Conservation (phyloP, 2,113 vertebrate genomes). For the Struthio camelus region DNA sequence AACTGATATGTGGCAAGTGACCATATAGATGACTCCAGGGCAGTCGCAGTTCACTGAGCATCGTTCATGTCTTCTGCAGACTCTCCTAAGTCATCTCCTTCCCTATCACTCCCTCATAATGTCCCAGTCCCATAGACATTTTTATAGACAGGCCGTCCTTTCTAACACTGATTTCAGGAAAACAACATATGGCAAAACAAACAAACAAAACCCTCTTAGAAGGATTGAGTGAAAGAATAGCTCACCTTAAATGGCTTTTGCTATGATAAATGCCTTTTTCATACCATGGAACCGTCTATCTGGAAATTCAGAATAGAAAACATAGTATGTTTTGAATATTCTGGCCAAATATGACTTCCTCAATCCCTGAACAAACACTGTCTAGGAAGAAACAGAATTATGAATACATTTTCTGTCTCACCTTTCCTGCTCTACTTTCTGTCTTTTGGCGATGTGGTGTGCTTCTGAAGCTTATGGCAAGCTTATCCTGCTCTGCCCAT, state of each 20-base stretch:
- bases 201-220: not conserved
- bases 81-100: not conserved
- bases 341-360: not conserved
- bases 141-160: not conserved
- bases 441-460: not conserved
- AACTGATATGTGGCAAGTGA: not conserved
- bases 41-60: conserved; percentile 6
- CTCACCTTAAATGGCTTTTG: not conserved
- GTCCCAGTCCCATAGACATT: not conserved
- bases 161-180: not conserved
- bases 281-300: not conserved
- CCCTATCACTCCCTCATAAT: not conserved
- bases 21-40: not conserved
- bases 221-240: fast-evolving
- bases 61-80: not conserved
- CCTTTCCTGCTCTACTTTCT: not conserved
- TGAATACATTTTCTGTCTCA: not conserved
- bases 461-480: not conserved
- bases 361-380: not conserved
- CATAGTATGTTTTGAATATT: not conserved
- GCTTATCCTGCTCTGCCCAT: not conserved
- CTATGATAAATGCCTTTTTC: not conserved
- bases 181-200: not conserved
- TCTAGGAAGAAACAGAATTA: not conserved
- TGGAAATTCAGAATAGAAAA: not conserved